These are phyloP conservation scores for Bombylius major DNA, from an alignment of 2,888 invertebrate species.

Conservation along the genomic window DNA sequence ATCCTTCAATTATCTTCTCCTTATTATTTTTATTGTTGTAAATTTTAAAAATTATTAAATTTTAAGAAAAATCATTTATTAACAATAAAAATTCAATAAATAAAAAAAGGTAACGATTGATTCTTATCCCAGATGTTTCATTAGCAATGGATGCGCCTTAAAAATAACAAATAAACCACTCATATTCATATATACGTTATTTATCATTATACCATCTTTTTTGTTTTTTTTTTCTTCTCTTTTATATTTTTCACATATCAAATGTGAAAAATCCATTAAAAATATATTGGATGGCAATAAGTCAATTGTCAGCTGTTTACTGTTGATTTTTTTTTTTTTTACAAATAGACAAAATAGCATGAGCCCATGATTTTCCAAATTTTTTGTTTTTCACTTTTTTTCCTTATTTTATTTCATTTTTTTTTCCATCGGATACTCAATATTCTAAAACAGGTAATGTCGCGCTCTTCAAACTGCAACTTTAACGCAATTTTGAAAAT, in stretches of 20 bases:
- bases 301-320: conserved; percentile 2
- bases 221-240: background rate
- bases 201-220: background rate
- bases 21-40: no score
- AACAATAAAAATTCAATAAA: no score
- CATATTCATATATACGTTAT: background rate
- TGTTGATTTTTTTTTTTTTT: background rate
- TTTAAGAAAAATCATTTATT: no score
- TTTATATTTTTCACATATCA: background rate
- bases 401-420: no score
- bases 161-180: background rate
- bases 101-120: no score
- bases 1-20: no score
- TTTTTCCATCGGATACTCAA: no score
- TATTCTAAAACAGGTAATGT: conserved; percentile 5
- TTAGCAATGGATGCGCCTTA: background rate
- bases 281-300: conserved; percentile 7
- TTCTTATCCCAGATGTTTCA: background rate
- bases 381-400: no score
- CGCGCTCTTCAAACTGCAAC: conserved; percentile 4
- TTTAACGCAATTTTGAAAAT: conserved; percentile 6
- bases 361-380: background rate
- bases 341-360: background rate
- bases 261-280: conserved; percentile 5
- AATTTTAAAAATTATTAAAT: no score